phyloP scores from a whole-genome alignment of 1,140 invertebrate genomes.

The Pseudoatta argentina region DNA sequence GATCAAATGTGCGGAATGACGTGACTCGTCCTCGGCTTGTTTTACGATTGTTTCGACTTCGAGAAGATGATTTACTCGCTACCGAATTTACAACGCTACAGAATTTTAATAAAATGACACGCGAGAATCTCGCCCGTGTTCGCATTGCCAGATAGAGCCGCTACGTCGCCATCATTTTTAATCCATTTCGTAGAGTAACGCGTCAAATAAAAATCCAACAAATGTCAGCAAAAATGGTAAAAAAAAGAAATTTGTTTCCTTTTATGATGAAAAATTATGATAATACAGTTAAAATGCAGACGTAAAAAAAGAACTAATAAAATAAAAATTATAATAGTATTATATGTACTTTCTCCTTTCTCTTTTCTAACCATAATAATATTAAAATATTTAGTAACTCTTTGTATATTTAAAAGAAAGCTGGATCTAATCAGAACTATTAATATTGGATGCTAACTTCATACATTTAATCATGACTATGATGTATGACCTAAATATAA shows the following conservation, averaged over 20 bases:
- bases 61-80: slow-evolving; percentile 62
- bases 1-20: slow-evolving; percentile 32
- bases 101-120: slow-evolving; percentile 68
- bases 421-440: too few species aligned
- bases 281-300: slow-evolving; percentile 11
- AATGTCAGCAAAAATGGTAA: slow-evolving; percentile 1
- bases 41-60: slow-evolving; percentile 61
- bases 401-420: too few species aligned
- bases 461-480: too few species aligned
- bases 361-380: background rate
- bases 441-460: too few species aligned
- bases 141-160: slow-evolving; percentile 2
- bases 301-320: background rate
- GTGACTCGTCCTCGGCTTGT: slow-evolving; percentile 11
- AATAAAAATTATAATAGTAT: background rate
- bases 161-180: slow-evolving; percentile 24
- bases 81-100: background rate
- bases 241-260: slow-evolving; percentile 28
- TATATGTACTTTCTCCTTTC: too few species aligned
- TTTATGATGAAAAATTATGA: background rate
- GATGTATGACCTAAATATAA: too few species aligned
- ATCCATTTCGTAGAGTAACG: slow-evolving; percentile 33
- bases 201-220: slow-evolving; percentile 23
- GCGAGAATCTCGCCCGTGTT: slow-evolving; percentile 31
- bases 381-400: background rate